phyloP scores from a whole-genome alignment of 2,797 vertebrate species.

The Mus spretus region DNA sequence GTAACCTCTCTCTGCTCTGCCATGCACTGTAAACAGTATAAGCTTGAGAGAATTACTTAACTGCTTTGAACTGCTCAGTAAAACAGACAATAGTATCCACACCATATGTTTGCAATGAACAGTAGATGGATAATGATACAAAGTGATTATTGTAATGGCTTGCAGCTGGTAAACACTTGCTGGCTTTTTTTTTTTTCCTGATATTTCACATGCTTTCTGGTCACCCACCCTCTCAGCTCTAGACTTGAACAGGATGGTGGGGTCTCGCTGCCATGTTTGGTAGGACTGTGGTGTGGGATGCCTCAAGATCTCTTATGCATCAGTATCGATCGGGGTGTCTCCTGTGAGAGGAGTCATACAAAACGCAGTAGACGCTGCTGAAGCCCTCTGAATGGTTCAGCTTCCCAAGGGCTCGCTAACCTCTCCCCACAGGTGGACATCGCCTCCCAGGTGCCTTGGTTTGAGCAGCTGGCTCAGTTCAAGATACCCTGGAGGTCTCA shows the following conservation, averaged over 20 bases:
- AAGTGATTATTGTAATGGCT: neutral
- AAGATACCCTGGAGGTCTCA: conserved; percentile 94
- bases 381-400: neutral
- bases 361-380: neutral
- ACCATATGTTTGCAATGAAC: neutral
- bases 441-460: conserved; percentile 96
- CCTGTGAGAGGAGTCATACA: neutral
- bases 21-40: neutral
- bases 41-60: neutral
- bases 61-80: conserved; percentile 2
- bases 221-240: neutral
- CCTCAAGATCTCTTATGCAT: neutral
- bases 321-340: neutral
- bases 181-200: neutral
- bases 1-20: neutral
- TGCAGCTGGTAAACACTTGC: neutral
- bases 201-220: neutral
- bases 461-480: conserved; percentile 94
- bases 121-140: neutral
- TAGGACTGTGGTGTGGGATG: neutral
- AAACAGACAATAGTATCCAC: neutral
- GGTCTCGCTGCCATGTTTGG: neutral
- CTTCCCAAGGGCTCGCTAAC: neutral
- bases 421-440: conserved; percentile 91
- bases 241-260: neutral